These are phyloP conservation scores for Barnardius zonarius DNA, from an alignment of 2,113 vertebrate genomes.

Conservation along the genomic window DNA sequence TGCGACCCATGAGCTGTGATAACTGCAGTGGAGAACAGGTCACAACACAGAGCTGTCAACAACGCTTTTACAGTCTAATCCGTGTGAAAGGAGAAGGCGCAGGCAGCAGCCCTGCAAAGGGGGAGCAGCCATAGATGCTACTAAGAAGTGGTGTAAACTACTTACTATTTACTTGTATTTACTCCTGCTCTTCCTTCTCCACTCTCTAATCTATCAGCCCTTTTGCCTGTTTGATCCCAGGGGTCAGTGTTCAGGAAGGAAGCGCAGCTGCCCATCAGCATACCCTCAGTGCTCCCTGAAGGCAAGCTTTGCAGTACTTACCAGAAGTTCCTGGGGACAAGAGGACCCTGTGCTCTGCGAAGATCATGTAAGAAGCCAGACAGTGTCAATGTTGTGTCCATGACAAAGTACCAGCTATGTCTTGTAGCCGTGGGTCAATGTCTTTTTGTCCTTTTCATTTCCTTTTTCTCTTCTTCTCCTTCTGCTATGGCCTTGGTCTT, in stretches of 20 bases:
- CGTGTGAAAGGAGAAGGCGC: not conserved
- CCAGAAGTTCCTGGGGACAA: not conserved
- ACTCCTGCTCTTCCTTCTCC: not conserved
- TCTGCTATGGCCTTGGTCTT: not conserved
- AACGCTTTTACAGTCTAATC: not conserved
- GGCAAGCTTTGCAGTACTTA: not conserved
- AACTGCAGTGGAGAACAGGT: not conserved
- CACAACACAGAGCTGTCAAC: not conserved
- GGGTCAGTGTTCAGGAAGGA: not conserved
- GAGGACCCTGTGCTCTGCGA: not conserved
- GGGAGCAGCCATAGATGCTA: not conserved
- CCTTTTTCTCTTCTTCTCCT: not conserved
- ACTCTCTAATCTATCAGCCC: not conserved
- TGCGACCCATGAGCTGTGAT: not conserved
- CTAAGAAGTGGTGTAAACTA: not conserved
- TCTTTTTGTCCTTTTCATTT: not conserved
- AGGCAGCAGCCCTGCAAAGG: not conserved
- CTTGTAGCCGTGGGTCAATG: not conserved
- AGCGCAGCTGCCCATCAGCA: not conserved
- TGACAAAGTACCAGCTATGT: not conserved
- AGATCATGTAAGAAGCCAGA: not conserved
- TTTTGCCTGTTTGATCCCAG: not conserved
- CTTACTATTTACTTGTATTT: not conserved
- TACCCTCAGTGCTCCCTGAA: not conserved
- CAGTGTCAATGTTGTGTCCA: not conserved